Conservation (phyloP, 2,113 vertebrate species). For the Zosterops pallidus region DNA sequence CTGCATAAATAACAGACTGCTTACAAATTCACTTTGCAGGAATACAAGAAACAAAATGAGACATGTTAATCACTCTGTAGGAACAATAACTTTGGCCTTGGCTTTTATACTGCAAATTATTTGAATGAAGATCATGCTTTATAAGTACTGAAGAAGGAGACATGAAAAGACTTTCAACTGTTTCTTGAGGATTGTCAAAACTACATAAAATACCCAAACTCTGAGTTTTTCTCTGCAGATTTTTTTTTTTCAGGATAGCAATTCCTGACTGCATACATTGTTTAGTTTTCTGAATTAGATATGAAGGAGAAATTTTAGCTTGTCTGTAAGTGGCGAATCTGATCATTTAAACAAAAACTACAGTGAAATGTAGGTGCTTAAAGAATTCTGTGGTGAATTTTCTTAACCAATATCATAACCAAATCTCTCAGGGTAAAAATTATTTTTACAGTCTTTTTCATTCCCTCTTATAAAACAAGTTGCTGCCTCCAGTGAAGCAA, state of each 20-base stretch:
- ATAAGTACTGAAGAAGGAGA: background rate
- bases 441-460: background rate
- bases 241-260: background rate
- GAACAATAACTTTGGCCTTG: background rate
- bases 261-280: background rate
- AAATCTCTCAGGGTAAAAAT: background rate
- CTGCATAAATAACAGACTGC: background rate
- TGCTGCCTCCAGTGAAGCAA: background rate
- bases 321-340: background rate
- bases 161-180: background rate
- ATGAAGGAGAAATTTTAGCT: background rate
- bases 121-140: background rate
- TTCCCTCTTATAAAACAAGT: background rate
- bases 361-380: background rate
- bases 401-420: background rate
- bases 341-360: background rate
- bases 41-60: background rate
- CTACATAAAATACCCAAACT: background rate
- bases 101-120: background rate
- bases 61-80: background rate
- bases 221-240: background rate
- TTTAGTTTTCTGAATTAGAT: background rate
- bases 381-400: background rate
- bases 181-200: background rate
- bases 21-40: background rate